Base-by-base conservation (phyloP, 2,888 invertebrate genomes). In the Andrena bucephala region DNA sequence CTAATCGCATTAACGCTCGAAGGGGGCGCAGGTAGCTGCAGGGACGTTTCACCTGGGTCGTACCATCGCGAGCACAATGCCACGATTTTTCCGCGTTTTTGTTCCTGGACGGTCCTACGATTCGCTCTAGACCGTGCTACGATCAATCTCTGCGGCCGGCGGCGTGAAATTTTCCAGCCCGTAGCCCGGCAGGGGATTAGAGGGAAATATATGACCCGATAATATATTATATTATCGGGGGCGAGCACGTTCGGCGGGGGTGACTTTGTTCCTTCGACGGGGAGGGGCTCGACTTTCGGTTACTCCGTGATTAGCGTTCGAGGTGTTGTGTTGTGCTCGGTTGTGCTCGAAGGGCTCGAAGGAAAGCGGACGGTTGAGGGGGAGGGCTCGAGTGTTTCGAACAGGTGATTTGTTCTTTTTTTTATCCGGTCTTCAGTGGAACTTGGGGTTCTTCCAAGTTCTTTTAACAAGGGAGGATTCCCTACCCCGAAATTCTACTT, bases 1-100 rank as follows among this genome's bases (percentile, higher is more conserved):
- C 8, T 81, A 84, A 84, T 84, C 84, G 76, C 70, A 79, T 84
- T 85, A 77, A 33, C 10, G 48, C 62, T 13, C 8, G 27, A 31
- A n/a, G 27, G 29, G 3, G 7, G 5, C 20, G 33, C 59, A 77
- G 69, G 69, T 79, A 67, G 68, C 77, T 57, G 65, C 13, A 29
- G 5, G 3, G 10, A 29, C 0, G 13, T 13, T 29, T 7, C 52
- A 10, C 10, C 10, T 16, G 24, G 24, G 16, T 13, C 48, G 50
- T 52, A 60, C 78, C 48, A 24, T 65, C 60, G 50, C 50, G 13
- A 29, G 10, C 42, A 71, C 70, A 74, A 82, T 52, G 33, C 16
- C 2, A 0, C 2, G 16, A 48, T 42, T n/a, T 77, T 67, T 77
- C 42, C 16, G 42, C 42, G 42, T 13, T 42, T 42, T 42, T 42